Evolutionary conservation across 1,140 invertebrate genomes (phyloP).

Genomic region (Lepidotrigona ventralis): DNA sequence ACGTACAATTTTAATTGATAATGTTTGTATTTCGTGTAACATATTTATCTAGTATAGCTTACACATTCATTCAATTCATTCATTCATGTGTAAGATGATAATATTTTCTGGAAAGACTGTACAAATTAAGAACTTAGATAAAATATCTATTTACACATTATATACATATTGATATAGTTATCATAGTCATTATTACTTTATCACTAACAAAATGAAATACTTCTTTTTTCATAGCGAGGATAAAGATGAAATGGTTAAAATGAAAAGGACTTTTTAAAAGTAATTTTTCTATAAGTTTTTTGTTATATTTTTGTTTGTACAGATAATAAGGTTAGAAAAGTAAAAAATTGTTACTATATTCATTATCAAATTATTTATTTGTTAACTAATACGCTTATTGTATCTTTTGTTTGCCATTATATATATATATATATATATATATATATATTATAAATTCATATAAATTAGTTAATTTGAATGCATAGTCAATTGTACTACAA

Average conservation of each 20-base stretch:
- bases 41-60: neutral
- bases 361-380: conserved; percentile 1
- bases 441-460: conserved; percentile 48
- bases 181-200: neutral
- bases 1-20: conserved; percentile 20
- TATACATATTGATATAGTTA: conserved; percentile 15
- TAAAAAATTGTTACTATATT: neutral
- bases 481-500: conserved; percentile 1
- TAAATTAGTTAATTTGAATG: conserved; percentile 3
- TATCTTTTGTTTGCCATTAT: conserved; percentile 37
- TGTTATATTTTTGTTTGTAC: conserved; percentile 1
- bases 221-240: neutral
- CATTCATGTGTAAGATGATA: neutral
- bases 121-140: neutral
- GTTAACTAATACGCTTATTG: conserved; percentile 9
- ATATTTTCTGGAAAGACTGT: conserved; percentile 9
- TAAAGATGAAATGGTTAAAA: neutral
- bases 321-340: neutral
- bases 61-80: neutral
- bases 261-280: neutral
- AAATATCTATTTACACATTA: conserved; percentile 33
- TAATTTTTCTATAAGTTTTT: neutral
- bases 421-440: conserved; percentile 62
- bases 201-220: neutral
- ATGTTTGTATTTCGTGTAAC: neutral